phyloP scores from a whole-genome alignment of 64 coral and sea anemone species.

The Pachyseris speciosa region DNA sequence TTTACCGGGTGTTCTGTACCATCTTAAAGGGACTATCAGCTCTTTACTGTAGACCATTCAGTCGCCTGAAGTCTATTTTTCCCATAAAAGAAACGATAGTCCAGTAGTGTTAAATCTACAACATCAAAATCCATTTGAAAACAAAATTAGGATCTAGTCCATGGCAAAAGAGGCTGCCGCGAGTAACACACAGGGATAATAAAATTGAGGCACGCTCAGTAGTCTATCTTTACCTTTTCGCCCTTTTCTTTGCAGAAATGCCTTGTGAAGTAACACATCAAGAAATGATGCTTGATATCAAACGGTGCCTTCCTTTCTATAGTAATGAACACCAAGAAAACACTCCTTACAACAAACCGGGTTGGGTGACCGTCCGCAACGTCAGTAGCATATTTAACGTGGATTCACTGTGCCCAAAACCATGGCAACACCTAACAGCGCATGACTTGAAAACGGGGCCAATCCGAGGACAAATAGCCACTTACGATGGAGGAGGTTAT shows the following conservation, averaged over 20 bases:
- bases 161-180: no score
- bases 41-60: no score
- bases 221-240: background rate
- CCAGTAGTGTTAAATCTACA: no score
- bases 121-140: no score
- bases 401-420: slow-evolving; percentile 35
- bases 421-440: slow-evolving; percentile 66
- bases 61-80: no score
- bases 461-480: slow-evolving; percentile 25
- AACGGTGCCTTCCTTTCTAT: slow-evolving; percentile 47
- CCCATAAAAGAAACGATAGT: no score
- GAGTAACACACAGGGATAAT: no score
- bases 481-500: slow-evolving; percentile 71
- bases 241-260: background rate
- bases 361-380: slow-evolving; percentile 23
- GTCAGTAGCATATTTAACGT: background rate
- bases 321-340: background rate
- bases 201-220: background rate
- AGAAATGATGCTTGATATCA: background rate
- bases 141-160: no score
- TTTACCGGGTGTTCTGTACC: no score
- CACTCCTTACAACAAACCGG: slow-evolving; percentile 33
- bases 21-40: no score
- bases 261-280: background rate
- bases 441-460: slow-evolving; percentile 22